Evolutionary conservation across 2,797 vertebrate species (phyloP).

Genomic region (Periophthalmus magnuspinnatus): DNA sequence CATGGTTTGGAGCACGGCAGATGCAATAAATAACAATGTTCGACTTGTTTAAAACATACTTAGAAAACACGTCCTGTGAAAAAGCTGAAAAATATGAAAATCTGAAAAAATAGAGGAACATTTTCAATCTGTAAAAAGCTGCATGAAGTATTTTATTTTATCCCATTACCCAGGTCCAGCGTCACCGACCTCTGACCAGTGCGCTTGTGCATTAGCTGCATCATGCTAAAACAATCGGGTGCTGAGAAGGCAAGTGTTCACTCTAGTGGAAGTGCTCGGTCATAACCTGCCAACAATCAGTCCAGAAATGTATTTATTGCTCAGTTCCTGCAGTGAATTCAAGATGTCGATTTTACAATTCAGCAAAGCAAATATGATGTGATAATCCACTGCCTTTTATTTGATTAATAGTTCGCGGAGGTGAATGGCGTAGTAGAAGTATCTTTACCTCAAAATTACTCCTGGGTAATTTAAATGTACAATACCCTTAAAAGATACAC

Average conservation of each 20-base stretch:
- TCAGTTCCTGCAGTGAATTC: background rate
- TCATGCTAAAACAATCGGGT: conserved; percentile 80
- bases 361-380: background rate
- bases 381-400: background rate
- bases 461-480: too few relatives aligned
- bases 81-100: background rate
- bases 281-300: conserved; percentile 20
- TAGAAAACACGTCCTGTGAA: background rate
- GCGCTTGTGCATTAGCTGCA: conserved; percentile 85
- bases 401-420: background rate
- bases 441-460: background rate
- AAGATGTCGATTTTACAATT: background rate
- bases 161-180: conserved; percentile 80
- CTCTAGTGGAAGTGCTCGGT: conserved; percentile 28
- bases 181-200: conserved; percentile 79
- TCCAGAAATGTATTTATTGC: background rate
- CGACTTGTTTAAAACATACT: too few relatives aligned
- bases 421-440: background rate
- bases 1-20: too few relatives aligned
- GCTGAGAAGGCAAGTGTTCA: conserved; percentile 44
- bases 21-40: too few relatives aligned
- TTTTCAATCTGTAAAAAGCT: background rate
- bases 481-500: background rate
- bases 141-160: conserved; percentile 70
- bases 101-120: background rate